phyloP scores from a whole-genome alignment of 2,888 invertebrate genomes.

The Philhelius pedissequus region DNA sequence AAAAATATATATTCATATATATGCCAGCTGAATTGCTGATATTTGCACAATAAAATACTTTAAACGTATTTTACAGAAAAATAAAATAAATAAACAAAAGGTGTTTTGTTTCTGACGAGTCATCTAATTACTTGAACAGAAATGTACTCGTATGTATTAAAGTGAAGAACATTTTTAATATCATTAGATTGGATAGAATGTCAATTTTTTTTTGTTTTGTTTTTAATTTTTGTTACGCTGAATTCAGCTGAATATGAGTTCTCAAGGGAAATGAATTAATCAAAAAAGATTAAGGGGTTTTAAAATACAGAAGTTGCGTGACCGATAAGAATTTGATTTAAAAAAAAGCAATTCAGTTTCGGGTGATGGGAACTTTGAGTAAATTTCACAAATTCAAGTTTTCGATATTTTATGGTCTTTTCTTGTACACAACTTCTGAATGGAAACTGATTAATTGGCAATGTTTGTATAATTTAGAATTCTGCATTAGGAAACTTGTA shows the following conservation, averaged over 20 bases:
- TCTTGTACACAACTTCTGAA: too few relatives aligned
- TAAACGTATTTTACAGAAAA: background rate
- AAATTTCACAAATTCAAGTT: too few relatives aligned
- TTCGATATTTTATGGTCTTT: too few relatives aligned
- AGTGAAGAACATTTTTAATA: background rate
- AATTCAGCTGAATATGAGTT: background rate
- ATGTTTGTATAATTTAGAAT: too few relatives aligned
- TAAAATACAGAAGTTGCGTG: background rate
- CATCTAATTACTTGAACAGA: slow-evolving; percentile 10
- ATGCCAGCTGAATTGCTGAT: slow-evolving; percentile 63
- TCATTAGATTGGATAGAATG: background rate
- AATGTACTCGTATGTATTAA: background rate
- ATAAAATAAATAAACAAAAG: background rate
- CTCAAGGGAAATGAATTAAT: background rate
- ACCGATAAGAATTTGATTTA: background rate
- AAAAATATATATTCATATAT: slow-evolving; percentile 24
- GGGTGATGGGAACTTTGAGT: too few relatives aligned
- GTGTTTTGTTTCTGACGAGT: slow-evolving; percentile 20
- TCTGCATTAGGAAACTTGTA: too few relatives aligned
- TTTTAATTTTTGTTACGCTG: background rate
- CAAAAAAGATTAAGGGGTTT: background rate
- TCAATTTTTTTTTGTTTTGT: too few relatives aligned
- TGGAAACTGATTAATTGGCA: too few relatives aligned
- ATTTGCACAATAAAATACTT: slow-evolving; percentile 19
- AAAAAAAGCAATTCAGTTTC: background rate